Evolutionary conservation across 2,113 vertebrate genomes (phyloP).

Genomic region (Myanophis thanlyinensis): DNA sequence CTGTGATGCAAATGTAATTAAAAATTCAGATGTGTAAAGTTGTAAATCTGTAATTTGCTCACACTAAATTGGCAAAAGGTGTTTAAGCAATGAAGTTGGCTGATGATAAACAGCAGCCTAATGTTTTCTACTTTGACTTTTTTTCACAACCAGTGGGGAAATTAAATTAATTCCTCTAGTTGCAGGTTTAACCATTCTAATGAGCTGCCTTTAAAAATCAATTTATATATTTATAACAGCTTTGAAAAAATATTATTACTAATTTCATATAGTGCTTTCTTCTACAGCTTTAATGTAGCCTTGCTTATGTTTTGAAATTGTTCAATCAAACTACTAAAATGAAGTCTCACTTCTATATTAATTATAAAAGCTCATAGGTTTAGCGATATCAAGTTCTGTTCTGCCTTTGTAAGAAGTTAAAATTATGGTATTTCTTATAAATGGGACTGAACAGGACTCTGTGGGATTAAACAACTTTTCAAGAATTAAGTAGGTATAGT

Average conservation of each 20-base stretch:
- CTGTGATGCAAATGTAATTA: not conserved
- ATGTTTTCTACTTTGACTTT: not conserved
- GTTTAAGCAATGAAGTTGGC: not conserved
- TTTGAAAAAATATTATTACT: not conserved
- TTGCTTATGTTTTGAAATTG: not conserved
- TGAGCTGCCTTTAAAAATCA: not conserved
- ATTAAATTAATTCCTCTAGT: not conserved
- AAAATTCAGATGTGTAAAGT: not conserved
- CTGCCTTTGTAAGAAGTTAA: constrained; percentile 1
- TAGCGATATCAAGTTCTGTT: not conserved
- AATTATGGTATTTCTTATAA: not conserved
- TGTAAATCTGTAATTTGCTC: constrained; percentile 1
- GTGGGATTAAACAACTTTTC: not conserved
- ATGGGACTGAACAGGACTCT: not conserved
- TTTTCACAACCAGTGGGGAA: not conserved
- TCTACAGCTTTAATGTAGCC: not conserved
- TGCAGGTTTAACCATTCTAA: not conserved
- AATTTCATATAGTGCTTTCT: not conserved
- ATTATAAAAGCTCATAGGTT: not conserved
- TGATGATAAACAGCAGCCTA: not conserved
- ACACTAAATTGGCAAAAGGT: not conserved
- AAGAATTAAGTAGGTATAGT: not conserved
- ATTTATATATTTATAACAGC: not conserved
- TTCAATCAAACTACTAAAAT: not conserved
- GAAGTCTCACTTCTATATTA: not conserved